A percentile compares a stretch with the other conserved stretches of the same genome.
phyloP scores from a whole-genome alignment of 1,140 invertebrate genomes.

The Battus philenor region DNA sequence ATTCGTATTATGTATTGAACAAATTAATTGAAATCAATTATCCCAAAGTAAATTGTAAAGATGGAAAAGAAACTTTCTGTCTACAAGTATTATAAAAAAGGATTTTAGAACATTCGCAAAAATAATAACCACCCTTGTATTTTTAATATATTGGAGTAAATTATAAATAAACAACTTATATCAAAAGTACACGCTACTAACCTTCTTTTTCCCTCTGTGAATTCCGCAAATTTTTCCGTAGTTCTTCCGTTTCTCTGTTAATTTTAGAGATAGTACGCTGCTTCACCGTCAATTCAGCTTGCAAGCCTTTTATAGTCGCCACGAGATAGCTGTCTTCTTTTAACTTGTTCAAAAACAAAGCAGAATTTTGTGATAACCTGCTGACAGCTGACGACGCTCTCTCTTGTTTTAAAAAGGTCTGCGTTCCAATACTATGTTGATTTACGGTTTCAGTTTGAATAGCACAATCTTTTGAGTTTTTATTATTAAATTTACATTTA shows the following conservation, averaged over 20 bases:
- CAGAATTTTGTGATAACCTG: slow-evolving; percentile 73
- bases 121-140: too few relatives aligned
- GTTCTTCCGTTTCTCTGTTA: slow-evolving; percentile 83
- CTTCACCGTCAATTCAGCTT: slow-evolving; percentile 82
- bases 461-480: slow-evolving; percentile 35
- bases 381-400: slow-evolving; percentile 60
- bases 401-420: slow-evolving; percentile 55
- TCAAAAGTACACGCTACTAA: too few relatives aligned
- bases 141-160: too few relatives aligned
- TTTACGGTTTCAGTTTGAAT: slow-evolving; percentile 46
- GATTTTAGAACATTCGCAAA: too few relatives aligned
- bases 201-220: slow-evolving; percentile 85
- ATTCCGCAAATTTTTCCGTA: slow-evolving; percentile 83
- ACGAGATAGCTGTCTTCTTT: slow-evolving; percentile 86
- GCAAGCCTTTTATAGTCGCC: slow-evolving; percentile 85
- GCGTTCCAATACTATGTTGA: slow-evolving; percentile 37
- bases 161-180: too few relatives aligned
- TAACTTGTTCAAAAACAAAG: slow-evolving; percentile 74
- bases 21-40: too few relatives aligned
- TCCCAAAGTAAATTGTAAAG: too few relatives aligned
- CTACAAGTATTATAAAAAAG: too few relatives aligned
- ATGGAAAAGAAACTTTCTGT: too few relatives aligned
- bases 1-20: too few relatives aligned
- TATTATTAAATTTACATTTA: slow-evolving; percentile 74
- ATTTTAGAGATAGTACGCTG: slow-evolving; percentile 83